These are phyloP conservation scores for Drosophila ustulata DNA, from an alignment of 2,888 invertebrate species.

Conservation along the genomic window DNA sequence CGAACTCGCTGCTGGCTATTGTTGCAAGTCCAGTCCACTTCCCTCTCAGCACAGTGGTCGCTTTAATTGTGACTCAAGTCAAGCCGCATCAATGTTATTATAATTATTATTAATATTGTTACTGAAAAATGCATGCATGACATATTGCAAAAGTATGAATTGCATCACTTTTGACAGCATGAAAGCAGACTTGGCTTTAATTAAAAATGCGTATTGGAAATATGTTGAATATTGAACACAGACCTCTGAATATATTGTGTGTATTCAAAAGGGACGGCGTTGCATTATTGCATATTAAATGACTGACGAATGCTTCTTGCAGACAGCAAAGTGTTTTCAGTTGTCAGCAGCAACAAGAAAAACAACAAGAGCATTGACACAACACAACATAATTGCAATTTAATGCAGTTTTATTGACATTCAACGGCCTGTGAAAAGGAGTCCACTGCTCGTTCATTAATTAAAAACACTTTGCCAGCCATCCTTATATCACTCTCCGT, in stretches of 20 bases:
- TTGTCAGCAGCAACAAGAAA: constrained; percentile 27
- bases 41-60: neutral
- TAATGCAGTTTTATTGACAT: constrained; percentile 71
- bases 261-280: constrained; percentile 17
- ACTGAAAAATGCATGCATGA: neutral
- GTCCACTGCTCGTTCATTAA: constrained; percentile 59
- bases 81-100: constrained; percentile 12
- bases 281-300: constrained; percentile 42
- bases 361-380: constrained; percentile 26
- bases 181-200: constrained; percentile 27
- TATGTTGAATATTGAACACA: constrained; percentile 26
- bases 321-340: constrained; percentile 52
- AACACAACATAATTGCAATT: constrained; percentile 68
- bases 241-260: neutral
- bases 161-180: neutral
- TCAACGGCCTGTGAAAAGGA: constrained; percentile 52
- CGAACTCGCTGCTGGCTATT: constrained; percentile 23
- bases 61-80: constrained; percentile 37
- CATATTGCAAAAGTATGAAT: constrained; percentile 4
- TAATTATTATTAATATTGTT: constrained; percentile 22
- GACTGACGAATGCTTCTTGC: constrained; percentile 45
- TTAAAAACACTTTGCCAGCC: constrained; percentile 66
- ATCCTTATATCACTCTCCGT: neutral
- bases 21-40: constrained; percentile 6
- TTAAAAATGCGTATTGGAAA: constrained; percentile 46